These are phyloP conservation scores for Macaca nemestrina DNA, from an alignment of 2,113 vertebrate species.

Conservation along the genomic window DNA sequence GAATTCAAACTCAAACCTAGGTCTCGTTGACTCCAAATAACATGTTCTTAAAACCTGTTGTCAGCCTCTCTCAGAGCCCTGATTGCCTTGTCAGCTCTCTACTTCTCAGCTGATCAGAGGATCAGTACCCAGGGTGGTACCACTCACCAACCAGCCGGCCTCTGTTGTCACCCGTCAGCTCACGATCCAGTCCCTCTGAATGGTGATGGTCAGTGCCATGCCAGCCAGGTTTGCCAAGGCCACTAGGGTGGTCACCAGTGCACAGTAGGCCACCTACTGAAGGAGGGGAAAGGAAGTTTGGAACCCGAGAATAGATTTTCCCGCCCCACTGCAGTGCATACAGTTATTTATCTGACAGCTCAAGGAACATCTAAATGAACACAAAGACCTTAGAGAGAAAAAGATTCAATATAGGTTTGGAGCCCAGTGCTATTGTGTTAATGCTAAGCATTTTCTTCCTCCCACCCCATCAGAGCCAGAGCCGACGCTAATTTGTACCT, in stretches of 20 bases:
- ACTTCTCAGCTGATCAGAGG: background rate
- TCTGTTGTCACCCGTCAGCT: slow-evolving; percentile 85
- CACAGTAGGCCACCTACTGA: slow-evolving; percentile 86
- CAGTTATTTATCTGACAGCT: slow-evolving; percentile 6
- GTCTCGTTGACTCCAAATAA: background rate
- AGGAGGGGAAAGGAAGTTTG: background rate
- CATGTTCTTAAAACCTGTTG: background rate
- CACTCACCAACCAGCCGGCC: slow-evolving; percentile 84
- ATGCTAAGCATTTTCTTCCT: slow-evolving; percentile 8
- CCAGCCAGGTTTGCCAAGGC: slow-evolving; percentile 86
- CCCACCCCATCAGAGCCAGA: background rate
- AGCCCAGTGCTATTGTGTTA: background rate
- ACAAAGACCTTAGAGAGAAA: slow-evolving; percentile 27
- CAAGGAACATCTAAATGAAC: background rate
- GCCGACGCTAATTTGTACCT: background rate
- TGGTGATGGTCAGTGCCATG: slow-evolving; percentile 83
- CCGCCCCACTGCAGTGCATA: too few species aligned
- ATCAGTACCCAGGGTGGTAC: background rate
- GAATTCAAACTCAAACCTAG: background rate
- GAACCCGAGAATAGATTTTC: background rate
- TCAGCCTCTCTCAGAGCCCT: background rate
- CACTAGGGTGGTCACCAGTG: slow-evolving; percentile 85
- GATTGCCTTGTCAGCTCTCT: background rate
- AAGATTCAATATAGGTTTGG: background rate
- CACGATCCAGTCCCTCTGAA: slow-evolving; percentile 87